These are phyloP conservation scores for Tetragonula clypearis DNA, from an alignment of 1,140 invertebrate species.

Conservation along the genomic window DNA sequence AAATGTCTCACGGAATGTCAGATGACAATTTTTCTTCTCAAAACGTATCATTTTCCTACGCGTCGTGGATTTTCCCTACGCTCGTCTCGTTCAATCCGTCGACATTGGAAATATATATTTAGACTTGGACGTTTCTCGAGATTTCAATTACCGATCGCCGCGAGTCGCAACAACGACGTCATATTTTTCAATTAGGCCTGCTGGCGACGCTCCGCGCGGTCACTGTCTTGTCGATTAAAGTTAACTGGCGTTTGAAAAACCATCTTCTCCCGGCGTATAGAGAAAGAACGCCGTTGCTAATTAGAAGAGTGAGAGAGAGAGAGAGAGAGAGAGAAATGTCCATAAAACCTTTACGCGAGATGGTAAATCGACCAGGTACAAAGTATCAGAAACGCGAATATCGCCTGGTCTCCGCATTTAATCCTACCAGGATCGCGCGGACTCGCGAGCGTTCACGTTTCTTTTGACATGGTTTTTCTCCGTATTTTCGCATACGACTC, in stretches of 20 bases:
- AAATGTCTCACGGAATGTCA: neutral
- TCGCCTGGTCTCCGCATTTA: too few species aligned
- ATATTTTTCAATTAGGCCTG: constrained; percentile 5
- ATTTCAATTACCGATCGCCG: constrained; percentile 14
- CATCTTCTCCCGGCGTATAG: too few species aligned
- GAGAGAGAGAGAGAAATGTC: too few species aligned
- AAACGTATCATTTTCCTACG: neutral
- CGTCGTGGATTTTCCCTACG: neutral
- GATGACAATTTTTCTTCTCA: neutral
- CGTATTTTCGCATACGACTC: neutral
- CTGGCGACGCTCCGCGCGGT: neutral
- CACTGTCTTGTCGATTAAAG: neutral
- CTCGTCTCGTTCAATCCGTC: neutral
- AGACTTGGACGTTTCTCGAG: neutral
- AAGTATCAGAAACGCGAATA: too few species aligned
- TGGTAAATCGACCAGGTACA: too few species aligned
- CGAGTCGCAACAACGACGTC: neutral
- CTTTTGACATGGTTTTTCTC: neutral
- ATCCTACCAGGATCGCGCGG: too few species aligned
- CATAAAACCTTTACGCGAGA: too few species aligned
- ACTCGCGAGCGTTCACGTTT: neutral
- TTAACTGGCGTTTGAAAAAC: neutral
- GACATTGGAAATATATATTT: neutral
- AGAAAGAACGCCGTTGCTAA: too few species aligned
- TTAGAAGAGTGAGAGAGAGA: too few species aligned